Percentiles rank a stretch among this genome's conserved stretches.
Conservation (phyloP, 2,113 vertebrate species). For the Baryphthengus martii region DNA sequence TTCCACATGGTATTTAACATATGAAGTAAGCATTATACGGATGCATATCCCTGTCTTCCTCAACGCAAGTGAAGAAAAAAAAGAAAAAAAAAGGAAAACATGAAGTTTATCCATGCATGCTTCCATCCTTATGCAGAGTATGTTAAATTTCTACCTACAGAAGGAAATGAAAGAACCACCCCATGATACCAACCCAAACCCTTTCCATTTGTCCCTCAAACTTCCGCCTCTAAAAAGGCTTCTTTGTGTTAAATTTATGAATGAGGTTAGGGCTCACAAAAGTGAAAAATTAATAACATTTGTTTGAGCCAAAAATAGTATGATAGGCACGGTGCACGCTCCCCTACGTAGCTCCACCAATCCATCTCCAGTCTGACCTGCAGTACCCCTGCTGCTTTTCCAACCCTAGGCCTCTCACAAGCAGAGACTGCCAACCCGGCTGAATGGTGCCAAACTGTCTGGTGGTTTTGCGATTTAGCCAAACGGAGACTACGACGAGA, state of each 20-base stretch:
- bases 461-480: conserved; percentile 43
- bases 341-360: background rate
- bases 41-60: background rate
- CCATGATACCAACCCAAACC: background rate
- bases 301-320: conserved; percentile 24
- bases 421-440: conserved; percentile 17
- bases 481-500: conserved; percentile 27
- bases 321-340: background rate
- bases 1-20: background rate
- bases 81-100: background rate
- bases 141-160: background rate
- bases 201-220: background rate
- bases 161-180: background rate
- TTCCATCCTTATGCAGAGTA: background rate
- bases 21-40: background rate
- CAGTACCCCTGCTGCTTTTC: conserved; percentile 40
- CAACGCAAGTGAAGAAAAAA: background rate
- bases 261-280: conserved; percentile 37
- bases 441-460: conserved; percentile 53
- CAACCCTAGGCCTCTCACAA: conserved; percentile 7
- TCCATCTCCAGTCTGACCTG: conserved; percentile 19
- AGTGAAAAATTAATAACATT: conserved; percentile 35
- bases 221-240: background rate
- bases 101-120: background rate
- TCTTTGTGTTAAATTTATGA: conserved; percentile 42